Percentiles rank a stretch among this genome's conserved stretches.
Conservation (phyloP, 2,113 vertebrate genomes). For the Heterochromis multidens region DNA sequence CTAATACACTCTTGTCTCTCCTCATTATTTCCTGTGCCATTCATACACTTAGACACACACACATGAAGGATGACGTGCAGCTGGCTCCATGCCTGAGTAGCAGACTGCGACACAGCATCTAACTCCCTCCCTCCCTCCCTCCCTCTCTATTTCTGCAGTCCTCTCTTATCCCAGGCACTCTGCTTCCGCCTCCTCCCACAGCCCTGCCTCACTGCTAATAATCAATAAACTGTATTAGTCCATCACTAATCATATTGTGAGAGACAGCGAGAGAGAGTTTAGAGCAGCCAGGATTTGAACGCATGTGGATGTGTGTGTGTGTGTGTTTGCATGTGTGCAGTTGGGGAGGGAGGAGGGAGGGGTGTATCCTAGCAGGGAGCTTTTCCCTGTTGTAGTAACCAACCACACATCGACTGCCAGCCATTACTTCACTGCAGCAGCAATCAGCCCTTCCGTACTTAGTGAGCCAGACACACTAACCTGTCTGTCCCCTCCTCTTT, state of each 20-base stretch:
- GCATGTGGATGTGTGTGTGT: conserved; percentile 11
- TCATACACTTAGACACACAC: not conserved
- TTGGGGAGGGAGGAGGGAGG: conserved; percentile 36
- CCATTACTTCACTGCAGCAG: conserved; percentile 77
- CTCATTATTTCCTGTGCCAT: not conserved
- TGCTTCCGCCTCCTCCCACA: conserved; percentile 34
- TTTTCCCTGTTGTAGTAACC: conserved; percentile 72
- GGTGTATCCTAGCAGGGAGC: conserved; percentile 63
- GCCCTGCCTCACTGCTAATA: conserved; percentile 42
- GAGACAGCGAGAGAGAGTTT: conserved; percentile 16
- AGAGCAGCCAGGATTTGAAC: conserved; percentile 14
- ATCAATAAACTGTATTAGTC: conserved; percentile 64
- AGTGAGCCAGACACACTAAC: conserved; percentile 64
- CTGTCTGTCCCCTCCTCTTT: conserved; percentile 68
- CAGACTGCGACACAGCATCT: conserved; percentile 66
- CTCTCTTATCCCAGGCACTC: conserved; percentile 46
- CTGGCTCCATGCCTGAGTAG: conserved; percentile 15
- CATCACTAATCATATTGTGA: conserved; percentile 57
- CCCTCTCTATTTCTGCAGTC: conserved; percentile 43
- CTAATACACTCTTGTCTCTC: not conserved
- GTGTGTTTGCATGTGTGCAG: conserved; percentile 21
- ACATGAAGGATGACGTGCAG: conserved; percentile 32
- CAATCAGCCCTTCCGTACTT: conserved; percentile 40
- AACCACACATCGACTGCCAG: conserved; percentile 52
- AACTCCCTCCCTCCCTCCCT: conserved; percentile 30